Percentiles rank a stretch among this genome's conserved stretches.
Conservation (phyloP, 2,888 invertebrate species). For the Ornithoptera alexandrae region DNA sequence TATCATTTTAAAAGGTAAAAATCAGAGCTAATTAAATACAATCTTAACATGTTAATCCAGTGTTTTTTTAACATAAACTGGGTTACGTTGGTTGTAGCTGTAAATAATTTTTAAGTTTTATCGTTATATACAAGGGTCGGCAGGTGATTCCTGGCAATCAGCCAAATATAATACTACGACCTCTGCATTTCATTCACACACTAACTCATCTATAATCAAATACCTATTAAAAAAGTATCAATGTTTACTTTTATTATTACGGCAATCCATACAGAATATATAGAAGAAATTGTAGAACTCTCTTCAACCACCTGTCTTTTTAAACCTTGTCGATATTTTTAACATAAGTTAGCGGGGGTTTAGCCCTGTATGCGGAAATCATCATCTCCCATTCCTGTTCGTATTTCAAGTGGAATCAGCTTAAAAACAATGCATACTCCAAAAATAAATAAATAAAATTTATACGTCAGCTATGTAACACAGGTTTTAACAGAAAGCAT, state of each 20-base stretch:
- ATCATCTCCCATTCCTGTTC: background rate
- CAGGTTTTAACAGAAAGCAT: no score
- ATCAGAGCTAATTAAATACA: background rate
- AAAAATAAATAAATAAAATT: no score
- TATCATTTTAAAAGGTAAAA: background rate
- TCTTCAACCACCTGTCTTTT: constrained; percentile 65
- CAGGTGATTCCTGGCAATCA: constrained; percentile 70
- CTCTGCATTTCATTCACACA: constrained; percentile 62
- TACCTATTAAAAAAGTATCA: constrained; percentile 20
- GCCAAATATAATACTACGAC: constrained; percentile 53
- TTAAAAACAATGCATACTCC: no score
- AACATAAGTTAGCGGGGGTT: constrained; percentile 54
- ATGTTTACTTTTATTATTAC: constrained; percentile 20
- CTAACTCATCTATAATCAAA: constrained; percentile 34
- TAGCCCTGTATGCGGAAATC: background rate
- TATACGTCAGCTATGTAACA: no score
- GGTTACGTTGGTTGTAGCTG: constrained; percentile 45
- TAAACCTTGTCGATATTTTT: constrained; percentile 61
- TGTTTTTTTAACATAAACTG: constrained; percentile 24
- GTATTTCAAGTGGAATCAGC: no score
- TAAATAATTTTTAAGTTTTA: constrained; percentile 73
- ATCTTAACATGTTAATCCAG: background rate
- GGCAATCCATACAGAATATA: constrained; percentile 48
- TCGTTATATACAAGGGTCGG: constrained; percentile 70
- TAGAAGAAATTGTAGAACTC: constrained; percentile 72